These are phyloP conservation scores for Eudemis profundana DNA, from an alignment of 2,888 invertebrate species.

Conservation along the genomic window DNA sequence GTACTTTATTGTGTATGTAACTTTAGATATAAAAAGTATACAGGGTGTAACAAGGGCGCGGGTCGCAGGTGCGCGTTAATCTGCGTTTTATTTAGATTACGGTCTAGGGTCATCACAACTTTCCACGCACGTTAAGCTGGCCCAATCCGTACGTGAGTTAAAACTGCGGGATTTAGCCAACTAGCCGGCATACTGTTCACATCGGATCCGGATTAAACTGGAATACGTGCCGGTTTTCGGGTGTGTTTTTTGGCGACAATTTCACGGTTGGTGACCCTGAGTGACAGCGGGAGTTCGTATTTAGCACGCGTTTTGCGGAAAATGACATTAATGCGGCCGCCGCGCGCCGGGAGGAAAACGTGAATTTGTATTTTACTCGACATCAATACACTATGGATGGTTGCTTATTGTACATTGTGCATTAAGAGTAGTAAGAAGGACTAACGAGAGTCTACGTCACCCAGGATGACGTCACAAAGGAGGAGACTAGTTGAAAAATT, in stretches of 20 bases:
- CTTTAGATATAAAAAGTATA: not conserved
- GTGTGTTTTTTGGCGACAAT: conserved; percentile 6
- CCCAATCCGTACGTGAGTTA: not conserved
- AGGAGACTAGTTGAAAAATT: too few species aligned
- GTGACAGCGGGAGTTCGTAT: not conserved
- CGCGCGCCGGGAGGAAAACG: not conserved
- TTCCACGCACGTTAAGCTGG: not conserved
- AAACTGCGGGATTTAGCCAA: conserved; percentile 5
- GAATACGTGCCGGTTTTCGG: conserved; percentile 1
- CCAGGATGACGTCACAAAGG: too few species aligned
- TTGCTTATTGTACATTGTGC: not conserved
- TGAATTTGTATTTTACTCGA: not conserved
- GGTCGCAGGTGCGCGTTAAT: conserved; percentile 1
- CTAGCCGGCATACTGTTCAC: conserved; percentile 19
- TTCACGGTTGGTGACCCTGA: conserved; percentile 10
- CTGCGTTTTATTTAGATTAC: conserved; percentile 1
- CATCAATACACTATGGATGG: not conserved
- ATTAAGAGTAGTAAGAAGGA: too few species aligned
- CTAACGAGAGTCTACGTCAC: too few species aligned
- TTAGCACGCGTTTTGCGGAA: conserved; percentile 14
- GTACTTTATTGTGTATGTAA: not conserved
- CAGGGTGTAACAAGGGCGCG: not conserved
- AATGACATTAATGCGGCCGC: conserved; percentile 6
- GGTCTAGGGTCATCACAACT: not conserved
- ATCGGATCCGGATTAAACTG: conserved; percentile 17